Base-by-base conservation (phyloP, 2,113 vertebrate species). In the Chauna torquata region DNA sequence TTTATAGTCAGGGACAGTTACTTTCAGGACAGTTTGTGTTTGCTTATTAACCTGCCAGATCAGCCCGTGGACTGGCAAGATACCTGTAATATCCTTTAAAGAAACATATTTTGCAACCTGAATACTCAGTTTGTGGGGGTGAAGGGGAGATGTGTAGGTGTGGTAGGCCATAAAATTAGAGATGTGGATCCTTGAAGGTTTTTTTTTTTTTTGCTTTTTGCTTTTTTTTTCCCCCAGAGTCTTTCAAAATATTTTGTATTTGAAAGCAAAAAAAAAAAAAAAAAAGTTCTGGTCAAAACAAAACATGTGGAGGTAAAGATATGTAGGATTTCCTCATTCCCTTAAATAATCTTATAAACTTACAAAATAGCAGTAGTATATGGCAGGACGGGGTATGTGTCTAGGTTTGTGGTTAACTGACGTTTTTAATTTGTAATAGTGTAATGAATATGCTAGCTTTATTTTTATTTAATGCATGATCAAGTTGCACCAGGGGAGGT, bases 171-270 rank as follows among this genome's bases (percentile, higher is more conserved):
- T 47, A 32, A 44, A 83, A 88, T 3, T 22, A 25, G 5, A 54
- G 12, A 69, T 82, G 9, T 8, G 20, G 8, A 13, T n/a, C 6
- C 28, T 77, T 55, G 38, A 18, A 27, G 1, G 1, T 1, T 20
- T 57, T 3, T 0, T 0, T 3, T 61, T 38, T 61, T 66, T 17
- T 34, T 30, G 4, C 28, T 16, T 24, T 44, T 7, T 0, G 4
- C 6, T 17, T 4, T 22, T 10, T 44, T 27, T 59, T 61, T 7
- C 18, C 58, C 82, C 40, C 19, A 54, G 8, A 50, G 30, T 58
- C 30, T 64, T 66, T 61, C 72, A 77, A 88, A 77, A 28, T 66
- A 75, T 28, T 80, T 81, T 50, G 66, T 6, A 20, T 18, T 74
- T 55, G 14, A 82, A 85, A 90, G 10, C n/a, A 94, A 68, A 84